Conservation (phyloP, 2,113 vertebrate species). For the Tricholaema leucomelas region DNA sequence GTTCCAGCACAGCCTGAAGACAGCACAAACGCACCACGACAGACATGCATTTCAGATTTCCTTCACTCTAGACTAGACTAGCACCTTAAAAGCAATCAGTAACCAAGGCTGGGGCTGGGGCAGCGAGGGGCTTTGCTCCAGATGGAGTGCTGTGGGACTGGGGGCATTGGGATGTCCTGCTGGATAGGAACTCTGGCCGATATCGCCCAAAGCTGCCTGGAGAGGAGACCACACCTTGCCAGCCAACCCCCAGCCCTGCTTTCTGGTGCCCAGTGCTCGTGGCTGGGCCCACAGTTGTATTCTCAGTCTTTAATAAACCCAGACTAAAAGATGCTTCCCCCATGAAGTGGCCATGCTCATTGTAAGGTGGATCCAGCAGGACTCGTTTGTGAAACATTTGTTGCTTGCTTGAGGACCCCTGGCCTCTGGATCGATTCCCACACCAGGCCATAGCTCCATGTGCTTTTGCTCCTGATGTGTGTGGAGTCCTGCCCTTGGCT, state of each 20-base stretch:
- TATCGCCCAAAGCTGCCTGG: background rate
- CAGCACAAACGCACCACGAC: background rate
- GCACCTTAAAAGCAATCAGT: constrained; percentile 26
- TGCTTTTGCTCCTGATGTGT: background rate
- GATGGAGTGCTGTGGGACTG: background rate
- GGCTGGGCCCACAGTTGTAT: background rate
- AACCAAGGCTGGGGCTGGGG: constrained; percentile 23
- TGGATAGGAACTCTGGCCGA: background rate
- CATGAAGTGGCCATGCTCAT: background rate
- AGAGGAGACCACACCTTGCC: background rate
- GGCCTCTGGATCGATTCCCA: background rate
- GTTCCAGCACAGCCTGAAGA: background rate
- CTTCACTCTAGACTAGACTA: constrained; percentile 45
- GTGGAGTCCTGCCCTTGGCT: background rate
- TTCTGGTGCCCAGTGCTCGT: background rate
- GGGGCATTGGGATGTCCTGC: background rate
- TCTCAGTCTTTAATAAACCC: constrained; percentile 48
- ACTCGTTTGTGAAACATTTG: rapidly evolving
- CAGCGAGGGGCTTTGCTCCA: background rate
- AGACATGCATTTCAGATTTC: constrained; percentile 26
- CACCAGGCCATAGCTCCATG: rapidly evolving
- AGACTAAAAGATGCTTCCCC: background rate
- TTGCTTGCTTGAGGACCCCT: background rate
- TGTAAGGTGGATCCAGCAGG: rapidly evolving
- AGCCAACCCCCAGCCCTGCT: constrained; percentile 37